Evolutionary conservation across 2,113 vertebrate species (phyloP), one percentile per base, ranked within the genome.

Genomic region (Panurus biarmicus): DNA sequence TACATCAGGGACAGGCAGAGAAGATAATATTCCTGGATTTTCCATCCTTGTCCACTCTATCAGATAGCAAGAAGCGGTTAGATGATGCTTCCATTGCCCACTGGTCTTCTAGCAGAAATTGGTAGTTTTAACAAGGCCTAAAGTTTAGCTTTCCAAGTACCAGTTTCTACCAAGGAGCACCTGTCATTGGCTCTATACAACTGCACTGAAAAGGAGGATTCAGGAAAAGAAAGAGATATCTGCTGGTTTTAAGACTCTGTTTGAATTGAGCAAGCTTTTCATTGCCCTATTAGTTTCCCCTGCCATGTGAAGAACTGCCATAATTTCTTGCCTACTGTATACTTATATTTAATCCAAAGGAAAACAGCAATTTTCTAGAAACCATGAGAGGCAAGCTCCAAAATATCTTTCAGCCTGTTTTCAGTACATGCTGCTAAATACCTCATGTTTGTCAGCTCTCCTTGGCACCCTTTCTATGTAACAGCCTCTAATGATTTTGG

Each of bases 371-470:
- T 89, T 84, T 95, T 93, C 71, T 33, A 65, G 60, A 70, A 85
- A 73, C 48, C 51, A 33, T 3, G 4, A 91, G 80, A 92, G 53
- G 82, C 53, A 53, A 82, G 72, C 47, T 75, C 74, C 82, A 76
- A 83, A 93, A 91, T 81, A 48, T 89, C 87, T 80, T 76, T 80
- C 75, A 87, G 85, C 40, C n/a, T 91, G 58, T 95, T 94, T 94
- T 93, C 87, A 62, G 62, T 47, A 23, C 2, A 0, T 47, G 89
- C 81, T 94, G 91, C 87, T 91, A 87, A 89, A 92, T 85, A 85
- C 62, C 74, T 79, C 78, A 7, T 71, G 78, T 95, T 95, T 91
- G 78, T 95, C 94, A 95, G 93, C 87, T 89, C 85, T 54, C 79
- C 87, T 82, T 93, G 94, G 89, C 95, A 92, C 35, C 70, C 61